Conservation (phyloP, 2,888 invertebrate species). For the Parnassius mnemosyne region DNA sequence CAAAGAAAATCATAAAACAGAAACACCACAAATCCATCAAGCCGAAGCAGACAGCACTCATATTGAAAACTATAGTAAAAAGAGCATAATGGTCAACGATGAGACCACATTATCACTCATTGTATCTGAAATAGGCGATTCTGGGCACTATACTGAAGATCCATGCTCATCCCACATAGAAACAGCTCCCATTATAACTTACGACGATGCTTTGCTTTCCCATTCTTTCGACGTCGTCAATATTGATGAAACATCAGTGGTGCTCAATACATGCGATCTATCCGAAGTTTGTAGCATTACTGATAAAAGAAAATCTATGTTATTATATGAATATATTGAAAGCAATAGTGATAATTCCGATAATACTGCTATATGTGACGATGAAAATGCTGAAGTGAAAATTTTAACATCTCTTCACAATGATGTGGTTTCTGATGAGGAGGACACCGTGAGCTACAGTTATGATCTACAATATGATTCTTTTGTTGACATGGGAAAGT, state of each 20-base stretch:
- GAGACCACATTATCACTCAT: constrained; percentile 57
- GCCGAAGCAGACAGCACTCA: constrained; percentile 20
- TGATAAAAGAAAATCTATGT: constrained; percentile 29
- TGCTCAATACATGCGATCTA: constrained; percentile 30
- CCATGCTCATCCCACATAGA: constrained; percentile 64
- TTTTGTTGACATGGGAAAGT: constrained; percentile 77
- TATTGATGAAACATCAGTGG: constrained; percentile 46
- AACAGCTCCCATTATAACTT: constrained; percentile 48
- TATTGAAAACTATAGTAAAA: constrained; percentile 31
- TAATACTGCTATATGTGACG: constrained; percentile 62
- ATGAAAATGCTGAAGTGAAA: constrained; percentile 39
- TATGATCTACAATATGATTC: constrained; percentile 75
- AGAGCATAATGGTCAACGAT: constrained; percentile 45
- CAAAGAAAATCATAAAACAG: constrained; percentile 19
- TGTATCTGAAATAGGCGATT: constrained; percentile 64
- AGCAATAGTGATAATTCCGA: constrained; percentile 67
- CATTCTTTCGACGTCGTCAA: constrained; percentile 60
- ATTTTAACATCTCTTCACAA: constrained; percentile 38
- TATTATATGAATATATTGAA: constrained; percentile 62
- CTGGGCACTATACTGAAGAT: constrained; percentile 66
- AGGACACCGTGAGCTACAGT: constrained; percentile 58
- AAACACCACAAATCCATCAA: constrained; percentile 27
- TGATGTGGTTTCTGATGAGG: constrained; percentile 30
- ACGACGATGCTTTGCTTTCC: constrained; percentile 68
- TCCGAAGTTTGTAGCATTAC: constrained; percentile 34